Evolutionary conservation across 2,113 vertebrate genomes (phyloP).

Genomic region (Ptychochromis oligacanthus): DNA sequence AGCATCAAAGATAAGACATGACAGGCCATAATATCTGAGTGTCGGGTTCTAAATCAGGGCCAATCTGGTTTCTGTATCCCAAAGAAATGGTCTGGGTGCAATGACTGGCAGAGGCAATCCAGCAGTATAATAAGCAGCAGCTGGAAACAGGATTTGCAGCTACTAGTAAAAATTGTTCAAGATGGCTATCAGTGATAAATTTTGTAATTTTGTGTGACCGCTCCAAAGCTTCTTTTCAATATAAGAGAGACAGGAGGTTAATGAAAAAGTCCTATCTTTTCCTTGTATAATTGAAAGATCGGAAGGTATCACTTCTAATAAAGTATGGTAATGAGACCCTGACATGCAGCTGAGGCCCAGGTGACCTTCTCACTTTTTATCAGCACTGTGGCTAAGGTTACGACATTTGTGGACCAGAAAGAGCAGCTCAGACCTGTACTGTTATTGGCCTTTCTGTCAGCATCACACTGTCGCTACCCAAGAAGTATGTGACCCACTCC

Average conservation of each 20-base stretch:
- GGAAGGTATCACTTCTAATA: constrained; percentile 64
- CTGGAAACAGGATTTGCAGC: constrained; percentile 30
- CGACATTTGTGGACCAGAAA: not conserved
- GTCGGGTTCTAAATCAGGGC: constrained; percentile 3
- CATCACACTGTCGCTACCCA: not conserved
- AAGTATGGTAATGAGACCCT: constrained; percentile 48
- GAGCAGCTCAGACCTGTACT: not conserved
- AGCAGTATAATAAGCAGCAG: constrained; percentile 14
- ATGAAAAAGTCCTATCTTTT: constrained; percentile 56
- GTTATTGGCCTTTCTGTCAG: constrained; percentile 11
- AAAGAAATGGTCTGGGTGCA: not conserved
- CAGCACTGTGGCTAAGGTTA: constrained; percentile 35
- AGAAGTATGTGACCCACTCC: not conserved
- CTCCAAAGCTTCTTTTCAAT: constrained; percentile 26
- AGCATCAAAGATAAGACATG: not conserved
- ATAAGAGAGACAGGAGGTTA: constrained; percentile 50
- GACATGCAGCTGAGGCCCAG: constrained; percentile 41
- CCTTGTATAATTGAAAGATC: constrained; percentile 53
- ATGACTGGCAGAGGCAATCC: constrained; percentile 14
- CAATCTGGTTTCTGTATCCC: not conserved
- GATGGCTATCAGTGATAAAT: constrained; percentile 27
- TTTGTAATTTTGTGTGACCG: constrained; percentile 39
- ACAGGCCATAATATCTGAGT: not conserved
- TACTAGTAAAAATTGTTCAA: constrained; percentile 1
- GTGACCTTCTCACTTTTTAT: constrained; percentile 37